Percentiles rank a stretch among this genome's conserved stretches.
Conservation (phyloP, 2,888 invertebrate species). For the Electrophaes corylata region DNA sequence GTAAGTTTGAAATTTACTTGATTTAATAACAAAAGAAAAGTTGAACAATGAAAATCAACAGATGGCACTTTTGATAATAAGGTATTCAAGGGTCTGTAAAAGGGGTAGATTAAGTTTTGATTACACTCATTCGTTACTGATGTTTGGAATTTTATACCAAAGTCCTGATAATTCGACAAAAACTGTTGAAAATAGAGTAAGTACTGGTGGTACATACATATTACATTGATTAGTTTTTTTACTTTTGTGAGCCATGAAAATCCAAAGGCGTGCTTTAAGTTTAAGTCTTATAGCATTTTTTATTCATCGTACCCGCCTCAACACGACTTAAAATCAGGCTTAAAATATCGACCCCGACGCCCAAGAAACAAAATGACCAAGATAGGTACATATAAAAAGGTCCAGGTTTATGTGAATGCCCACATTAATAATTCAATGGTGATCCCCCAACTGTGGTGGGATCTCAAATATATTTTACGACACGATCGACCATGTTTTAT, state of each 20-base stretch:
- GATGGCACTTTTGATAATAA: slow-evolving; percentile 57
- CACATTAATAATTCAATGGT: slow-evolving; percentile 80
- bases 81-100: slow-evolving; percentile 28
- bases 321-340: slow-evolving; percentile 30
- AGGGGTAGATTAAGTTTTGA: slow-evolving; percentile 12
- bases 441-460: slow-evolving; percentile 69
- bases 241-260: background rate
- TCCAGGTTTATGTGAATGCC: slow-evolving; percentile 68
- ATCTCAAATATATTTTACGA: slow-evolving; percentile 69
- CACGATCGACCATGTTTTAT: slow-evolving; percentile 65
- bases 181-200: no score
- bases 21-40: slow-evolving; percentile 39
- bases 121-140: background rate
- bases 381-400: slow-evolving; percentile 60
- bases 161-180: no score
- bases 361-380: slow-evolving; percentile 51
- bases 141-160: no score
- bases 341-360: slow-evolving; percentile 40
- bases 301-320: slow-evolving; percentile 26
- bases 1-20: slow-evolving; percentile 55
- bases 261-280: background rate
- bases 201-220: no score
- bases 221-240: no score
- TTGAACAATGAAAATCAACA: slow-evolving; percentile 74
- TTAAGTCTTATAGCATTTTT: slow-evolving; percentile 11